Evolutionary conservation across 2,797 vertebrate genomes (phyloP).

Genomic region (Hoplostethus mediterraneus): DNA sequence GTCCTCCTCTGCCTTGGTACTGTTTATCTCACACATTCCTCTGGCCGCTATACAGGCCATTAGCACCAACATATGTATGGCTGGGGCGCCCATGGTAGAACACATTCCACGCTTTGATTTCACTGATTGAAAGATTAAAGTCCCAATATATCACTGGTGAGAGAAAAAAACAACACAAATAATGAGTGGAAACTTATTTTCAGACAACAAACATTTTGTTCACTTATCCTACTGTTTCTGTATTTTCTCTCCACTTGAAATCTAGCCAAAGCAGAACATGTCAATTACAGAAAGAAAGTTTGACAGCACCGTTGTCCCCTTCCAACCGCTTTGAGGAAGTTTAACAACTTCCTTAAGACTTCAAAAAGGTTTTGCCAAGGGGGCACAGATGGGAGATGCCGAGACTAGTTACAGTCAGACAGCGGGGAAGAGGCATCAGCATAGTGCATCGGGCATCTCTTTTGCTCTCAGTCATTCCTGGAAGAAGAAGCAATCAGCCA

Average conservation of each 20-base stretch:
- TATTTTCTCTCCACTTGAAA: slow-evolving; percentile 9
- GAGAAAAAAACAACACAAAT: slow-evolving; percentile 37
- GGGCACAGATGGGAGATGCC: slow-evolving; percentile 79
- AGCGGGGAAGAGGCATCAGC: slow-evolving; percentile 44
- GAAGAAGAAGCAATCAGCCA: slow-evolving; percentile 46
- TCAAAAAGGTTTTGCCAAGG: slow-evolving; percentile 74
- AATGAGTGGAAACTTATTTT: slow-evolving; percentile 24
- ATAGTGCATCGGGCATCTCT: slow-evolving; percentile 43
- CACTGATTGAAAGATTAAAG: slow-evolving; percentile 61
- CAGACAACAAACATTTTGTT: slow-evolving; percentile 1
- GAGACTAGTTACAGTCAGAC: slow-evolving; percentile 66
- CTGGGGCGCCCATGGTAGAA: slow-evolving; percentile 85
- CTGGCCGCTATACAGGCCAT: slow-evolving; percentile 78
- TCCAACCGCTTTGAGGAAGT: slow-evolving; percentile 45
- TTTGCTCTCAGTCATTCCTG: slow-evolving; percentile 54
- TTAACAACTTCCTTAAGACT: slow-evolving; percentile 71
- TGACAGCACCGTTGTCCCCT: slow-evolving; percentile 52
- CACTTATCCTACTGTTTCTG: background rate
- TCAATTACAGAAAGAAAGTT: slow-evolving; percentile 37
- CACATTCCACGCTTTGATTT: slow-evolving; percentile 63
- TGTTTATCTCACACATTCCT: slow-evolving; percentile 87
- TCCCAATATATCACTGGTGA: slow-evolving; percentile 57
- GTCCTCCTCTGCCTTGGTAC: slow-evolving; percentile 55
- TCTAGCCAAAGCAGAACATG: slow-evolving; percentile 15
- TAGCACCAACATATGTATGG: slow-evolving; percentile 84